These are phyloP conservation scores for Maniola hyperantus DNA, from an alignment of 2,888 invertebrate genomes.

Conservation along the genomic window DNA sequence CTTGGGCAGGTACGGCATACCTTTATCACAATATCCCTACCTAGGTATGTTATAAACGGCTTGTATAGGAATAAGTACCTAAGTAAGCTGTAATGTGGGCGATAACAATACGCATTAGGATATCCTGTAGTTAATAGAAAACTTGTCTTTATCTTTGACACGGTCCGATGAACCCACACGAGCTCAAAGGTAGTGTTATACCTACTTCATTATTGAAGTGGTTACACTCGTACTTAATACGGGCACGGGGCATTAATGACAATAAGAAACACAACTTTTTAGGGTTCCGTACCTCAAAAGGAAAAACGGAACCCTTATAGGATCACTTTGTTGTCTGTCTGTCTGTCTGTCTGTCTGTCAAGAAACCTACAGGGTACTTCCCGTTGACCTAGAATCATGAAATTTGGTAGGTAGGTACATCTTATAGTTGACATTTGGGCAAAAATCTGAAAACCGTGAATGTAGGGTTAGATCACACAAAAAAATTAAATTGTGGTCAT, in stretches of 20 bases:
- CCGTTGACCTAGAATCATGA: too few species aligned
- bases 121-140: constrained; percentile 16
- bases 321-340: too few species aligned
- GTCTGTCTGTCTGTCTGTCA: too few species aligned
- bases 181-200: too few species aligned
- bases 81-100: constrained; percentile 12
- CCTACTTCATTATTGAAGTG: not conserved
- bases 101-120: constrained; percentile 21
- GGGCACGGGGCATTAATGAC: not conserved
- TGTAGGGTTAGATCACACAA: too few species aligned
- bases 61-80: not conserved
- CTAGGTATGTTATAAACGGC: not conserved
- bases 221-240: not conserved
- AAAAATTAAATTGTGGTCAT: too few species aligned
- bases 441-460: too few species aligned
- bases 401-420: too few species aligned
- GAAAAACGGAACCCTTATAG: too few species aligned
- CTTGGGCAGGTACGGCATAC: not conserved
- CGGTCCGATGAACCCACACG: constrained; percentile 12
- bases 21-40: not conserved
- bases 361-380: too few species aligned
- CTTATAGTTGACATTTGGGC: too few species aligned
- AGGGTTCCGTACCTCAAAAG: too few species aligned
- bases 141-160: constrained; percentile 22
- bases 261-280: not conserved